Conservation (phyloP, 92 coral and sea anemone genomes). For the Bergia sp. region DNA sequence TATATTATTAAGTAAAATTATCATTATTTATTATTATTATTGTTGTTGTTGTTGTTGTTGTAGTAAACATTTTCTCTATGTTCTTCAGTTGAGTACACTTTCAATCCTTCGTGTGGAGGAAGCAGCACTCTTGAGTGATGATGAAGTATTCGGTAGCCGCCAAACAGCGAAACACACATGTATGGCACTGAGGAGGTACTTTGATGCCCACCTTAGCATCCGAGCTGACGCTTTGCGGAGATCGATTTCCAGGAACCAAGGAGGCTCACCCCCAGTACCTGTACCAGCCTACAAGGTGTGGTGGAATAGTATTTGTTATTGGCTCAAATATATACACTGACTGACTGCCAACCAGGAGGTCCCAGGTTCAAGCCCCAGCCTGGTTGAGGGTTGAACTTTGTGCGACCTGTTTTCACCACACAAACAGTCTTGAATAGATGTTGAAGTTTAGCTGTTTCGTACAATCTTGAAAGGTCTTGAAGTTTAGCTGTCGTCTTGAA, state of each 20-base stretch:
- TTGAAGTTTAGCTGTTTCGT: too few relatives aligned
- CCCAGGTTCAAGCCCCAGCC: too few relatives aligned
- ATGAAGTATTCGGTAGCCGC: slow-evolving; percentile 92
- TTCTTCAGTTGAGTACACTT: slow-evolving; percentile 82
- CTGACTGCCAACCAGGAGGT: too few relatives aligned
- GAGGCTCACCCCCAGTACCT: slow-evolving; percentile 83
- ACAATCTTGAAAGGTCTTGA: too few relatives aligned
- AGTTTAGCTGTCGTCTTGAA: too few relatives aligned
- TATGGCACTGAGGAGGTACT: slow-evolving; percentile 91
- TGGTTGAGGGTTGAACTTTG: too few relatives aligned
- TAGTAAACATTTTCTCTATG: neutral
- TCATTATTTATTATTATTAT: neutral
- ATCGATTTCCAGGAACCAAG: slow-evolving; percentile 77
- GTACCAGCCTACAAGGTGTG: slow-evolving; percentile 96
- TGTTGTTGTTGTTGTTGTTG: too few relatives aligned
- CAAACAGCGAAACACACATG: slow-evolving; percentile 95
- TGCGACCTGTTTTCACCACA: too few relatives aligned
- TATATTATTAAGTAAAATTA: neutral
- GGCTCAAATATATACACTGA: neutral
- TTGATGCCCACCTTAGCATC: slow-evolving; percentile 90
- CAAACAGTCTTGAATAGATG: too few relatives aligned
- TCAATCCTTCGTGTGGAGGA: slow-evolving; percentile 93
- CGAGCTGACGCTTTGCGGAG: slow-evolving; percentile 86
- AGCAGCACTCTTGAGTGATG: slow-evolving; percentile 88
- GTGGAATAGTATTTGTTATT: neutral